Conservation (phyloP, 2,113 vertebrate species). For the Trochalopteron elliotii region DNA sequence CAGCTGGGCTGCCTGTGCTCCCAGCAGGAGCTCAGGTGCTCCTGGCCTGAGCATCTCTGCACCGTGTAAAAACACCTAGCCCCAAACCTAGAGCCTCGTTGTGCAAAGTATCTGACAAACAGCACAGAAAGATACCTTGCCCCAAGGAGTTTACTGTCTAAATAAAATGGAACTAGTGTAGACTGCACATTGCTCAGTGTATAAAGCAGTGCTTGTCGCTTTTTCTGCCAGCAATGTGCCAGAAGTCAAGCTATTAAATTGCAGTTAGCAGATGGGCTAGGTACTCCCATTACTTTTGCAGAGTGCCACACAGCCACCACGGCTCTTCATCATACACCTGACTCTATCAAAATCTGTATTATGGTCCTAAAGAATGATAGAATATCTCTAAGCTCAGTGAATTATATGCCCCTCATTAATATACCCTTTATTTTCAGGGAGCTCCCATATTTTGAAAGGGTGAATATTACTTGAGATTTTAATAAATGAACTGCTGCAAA, state of each 20-base stretch:
- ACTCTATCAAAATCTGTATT: constrained; percentile 23
- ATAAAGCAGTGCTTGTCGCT: constrained; percentile 27
- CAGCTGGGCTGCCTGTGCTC: not conserved
- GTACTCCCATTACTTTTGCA: constrained; percentile 5
- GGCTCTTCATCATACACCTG: constrained; percentile 24
- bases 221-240: constrained; percentile 37
- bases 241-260: constrained; percentile 47
- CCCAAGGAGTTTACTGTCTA: constrained; percentile 51
- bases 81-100: not conserved
- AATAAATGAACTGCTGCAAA: constrained; percentile 66
- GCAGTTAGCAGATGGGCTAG: constrained; percentile 41
- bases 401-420: constrained; percentile 43
- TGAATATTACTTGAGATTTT: constrained; percentile 60
- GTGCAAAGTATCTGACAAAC: not conserved
- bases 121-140: constrained; percentile 33
- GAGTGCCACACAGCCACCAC: not conserved
- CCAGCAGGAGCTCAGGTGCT: not conserved
- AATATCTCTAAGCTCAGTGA: not conserved
- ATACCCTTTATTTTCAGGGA: constrained; percentile 47
- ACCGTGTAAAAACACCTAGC: not conserved
- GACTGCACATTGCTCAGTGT: constrained; percentile 8
- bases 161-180: constrained; percentile 59
- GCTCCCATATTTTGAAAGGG: constrained; percentile 18
- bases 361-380: not conserved
- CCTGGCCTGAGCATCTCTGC: not conserved